Percentiles rank a stretch among this genome's conserved stretches.
These are phyloP conservation scores for Hoplostethus atlanticus DNA, from an alignment of 2,797 vertebrate species.

Conservation along the genomic window DNA sequence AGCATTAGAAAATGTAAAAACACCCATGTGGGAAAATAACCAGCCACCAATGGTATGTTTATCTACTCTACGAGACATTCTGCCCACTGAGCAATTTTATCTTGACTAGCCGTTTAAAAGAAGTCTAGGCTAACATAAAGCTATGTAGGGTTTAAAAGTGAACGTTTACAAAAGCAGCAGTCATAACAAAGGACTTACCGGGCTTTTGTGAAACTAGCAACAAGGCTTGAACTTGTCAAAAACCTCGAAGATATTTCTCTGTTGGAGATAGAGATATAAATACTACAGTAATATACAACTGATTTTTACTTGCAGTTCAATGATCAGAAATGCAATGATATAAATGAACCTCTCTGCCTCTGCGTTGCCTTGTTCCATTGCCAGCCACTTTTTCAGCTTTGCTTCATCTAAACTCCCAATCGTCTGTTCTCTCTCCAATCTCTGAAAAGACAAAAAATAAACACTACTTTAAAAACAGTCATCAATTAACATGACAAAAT, in stretches of 20 bases:
- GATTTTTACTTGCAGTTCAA: background rate
- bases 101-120: too few relatives aligned
- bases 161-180: too few relatives aligned
- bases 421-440: slow-evolving; percentile 11
- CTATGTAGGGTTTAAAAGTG: too few relatives aligned
- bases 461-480: background rate
- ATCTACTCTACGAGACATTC: background rate
- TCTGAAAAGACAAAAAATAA: slow-evolving; percentile 41
- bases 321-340: background rate
- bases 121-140: too few relatives aligned
- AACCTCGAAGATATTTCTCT: slow-evolving; percentile 75
- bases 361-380: slow-evolving; percentile 12
- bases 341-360: slow-evolving; percentile 58
- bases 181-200: slow-evolving; percentile 59
- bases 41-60: background rate
- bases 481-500: too few relatives aligned
- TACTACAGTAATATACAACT: background rate
- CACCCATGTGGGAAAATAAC: background rate
- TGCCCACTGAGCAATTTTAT: too few relatives aligned
- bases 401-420: slow-evolving; percentile 62
- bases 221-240: slow-evolving; percentile 78
- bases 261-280: slow-evolving; percentile 31
- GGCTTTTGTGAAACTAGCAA: slow-evolving; percentile 78
- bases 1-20: slow-evolving; percentile 3
- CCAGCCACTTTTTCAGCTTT: slow-evolving; percentile 71